Evolutionary conservation across 2,113 vertebrate species (phyloP).

Genomic region (Varanus komodoensis): DNA sequence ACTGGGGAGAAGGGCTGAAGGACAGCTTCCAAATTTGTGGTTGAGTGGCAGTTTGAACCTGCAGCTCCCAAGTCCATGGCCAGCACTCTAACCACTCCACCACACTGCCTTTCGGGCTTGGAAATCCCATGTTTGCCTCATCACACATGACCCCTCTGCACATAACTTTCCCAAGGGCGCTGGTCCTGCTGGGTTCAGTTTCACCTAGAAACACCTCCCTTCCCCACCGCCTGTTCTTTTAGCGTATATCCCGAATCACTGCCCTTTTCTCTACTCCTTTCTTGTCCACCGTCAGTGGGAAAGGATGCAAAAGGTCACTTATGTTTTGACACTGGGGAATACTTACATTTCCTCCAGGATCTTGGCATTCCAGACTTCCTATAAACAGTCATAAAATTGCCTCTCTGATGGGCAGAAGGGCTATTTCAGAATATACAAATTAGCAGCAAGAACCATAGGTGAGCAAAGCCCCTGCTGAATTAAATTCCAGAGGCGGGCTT

Average conservation of each 20-base stretch:
- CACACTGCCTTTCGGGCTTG: too few relatives aligned
- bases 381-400: slow-evolving; percentile 50
- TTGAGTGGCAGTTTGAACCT: too few relatives aligned
- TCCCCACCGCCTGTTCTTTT: background rate
- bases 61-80: background rate
- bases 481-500: slow-evolving; percentile 26
- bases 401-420: slow-evolving; percentile 14
- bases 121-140: too few relatives aligned
- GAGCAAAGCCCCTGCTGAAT: slow-evolving; percentile 45
- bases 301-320: slow-evolving; percentile 15
- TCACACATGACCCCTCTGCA: too few relatives aligned
- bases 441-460: slow-evolving; percentile 49
- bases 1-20: too few relatives aligned
- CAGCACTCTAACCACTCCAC: too few relatives aligned
- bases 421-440: slow-evolving; percentile 33
- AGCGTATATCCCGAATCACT: accelerated
- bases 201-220: background rate
- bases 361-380: slow-evolving; percentile 31
- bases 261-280: slow-evolving; percentile 17
- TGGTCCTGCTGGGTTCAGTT: background rate
- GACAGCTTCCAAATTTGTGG: too few relatives aligned
- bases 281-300: slow-evolving; percentile 26
- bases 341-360: slow-evolving; percentile 29
- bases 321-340: background rate
- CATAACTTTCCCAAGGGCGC: too few relatives aligned